phyloP scores from a whole-genome alignment of 30 jellyfish, hydroid and myxozoan species.

The Phacellophora camtschatica region DNA sequence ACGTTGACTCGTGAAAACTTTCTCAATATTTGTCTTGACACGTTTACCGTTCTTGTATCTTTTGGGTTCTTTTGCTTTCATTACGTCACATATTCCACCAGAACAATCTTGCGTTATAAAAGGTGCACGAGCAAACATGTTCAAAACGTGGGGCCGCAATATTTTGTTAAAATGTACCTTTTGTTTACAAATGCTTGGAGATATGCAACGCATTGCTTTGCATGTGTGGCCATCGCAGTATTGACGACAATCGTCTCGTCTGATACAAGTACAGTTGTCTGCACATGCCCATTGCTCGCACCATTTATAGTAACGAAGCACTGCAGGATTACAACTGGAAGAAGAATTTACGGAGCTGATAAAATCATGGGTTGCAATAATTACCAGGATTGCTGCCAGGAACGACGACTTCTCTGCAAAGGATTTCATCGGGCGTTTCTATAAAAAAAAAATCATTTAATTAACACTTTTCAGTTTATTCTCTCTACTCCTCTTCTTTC shows the following conservation, averaged over 20 bases:
- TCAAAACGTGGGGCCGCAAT: slow-evolving; percentile 58
- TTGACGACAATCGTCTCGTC: slow-evolving; percentile 78
- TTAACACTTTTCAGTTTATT: not conserved
- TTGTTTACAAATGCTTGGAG: slow-evolving; percentile 79
- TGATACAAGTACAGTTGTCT: slow-evolving; percentile 73
- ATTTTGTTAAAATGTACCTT: slow-evolving; percentile 61
- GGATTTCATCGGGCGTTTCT: slow-evolving; percentile 46
- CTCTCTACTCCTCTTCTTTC: no score
- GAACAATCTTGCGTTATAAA: slow-evolving; percentile 86
- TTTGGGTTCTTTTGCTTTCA: slow-evolving; percentile 77
- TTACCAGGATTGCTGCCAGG: not conserved
- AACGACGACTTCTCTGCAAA: not conserved
- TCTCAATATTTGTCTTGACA: not conserved
- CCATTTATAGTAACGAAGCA: slow-evolving; percentile 64
- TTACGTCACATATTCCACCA: slow-evolving; percentile 64
- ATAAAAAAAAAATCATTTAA: not conserved
- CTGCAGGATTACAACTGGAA: slow-evolving; percentile 74
- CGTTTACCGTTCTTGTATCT: not conserved
- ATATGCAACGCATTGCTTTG: slow-evolving; percentile 68
- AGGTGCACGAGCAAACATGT: slow-evolving; percentile 83
- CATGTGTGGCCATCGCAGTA: slow-evolving; percentile 71
- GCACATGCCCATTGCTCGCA: slow-evolving; percentile 92
- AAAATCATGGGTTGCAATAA: not conserved
- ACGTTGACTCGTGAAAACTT: not conserved
- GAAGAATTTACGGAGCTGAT: slow-evolving; percentile 14